Conservation (phyloP, 2,113 vertebrate species). For the Monarcha castaneiventris region DNA sequence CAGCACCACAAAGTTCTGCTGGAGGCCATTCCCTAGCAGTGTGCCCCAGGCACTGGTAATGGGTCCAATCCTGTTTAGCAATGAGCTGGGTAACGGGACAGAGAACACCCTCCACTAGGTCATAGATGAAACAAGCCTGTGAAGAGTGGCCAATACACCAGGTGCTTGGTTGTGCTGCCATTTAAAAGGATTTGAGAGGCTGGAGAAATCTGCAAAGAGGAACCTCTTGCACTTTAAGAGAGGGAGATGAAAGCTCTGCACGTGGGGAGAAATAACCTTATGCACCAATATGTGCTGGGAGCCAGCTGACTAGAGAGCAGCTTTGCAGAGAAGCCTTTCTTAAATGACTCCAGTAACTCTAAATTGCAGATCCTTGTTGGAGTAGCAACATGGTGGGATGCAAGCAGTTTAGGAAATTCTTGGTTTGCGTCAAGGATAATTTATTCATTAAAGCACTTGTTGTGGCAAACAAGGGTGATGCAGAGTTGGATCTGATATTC, state of each 20-base stretch:
- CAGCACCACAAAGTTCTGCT: not conserved
- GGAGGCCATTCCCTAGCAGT: not conserved
- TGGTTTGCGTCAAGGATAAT: not conserved
- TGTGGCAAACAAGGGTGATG: not conserved
- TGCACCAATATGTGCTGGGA: not conserved
- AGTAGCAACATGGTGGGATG: not conserved
- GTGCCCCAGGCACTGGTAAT: not conserved
- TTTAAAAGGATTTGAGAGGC: not conserved
- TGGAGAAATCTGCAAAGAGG: not conserved
- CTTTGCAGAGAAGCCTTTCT: not conserved
- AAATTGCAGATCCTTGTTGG: not conserved
- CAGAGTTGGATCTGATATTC: not conserved
- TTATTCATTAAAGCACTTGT: not conserved
- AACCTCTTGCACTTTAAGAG: not conserved
- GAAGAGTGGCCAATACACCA: not conserved
- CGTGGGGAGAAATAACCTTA: not conserved
- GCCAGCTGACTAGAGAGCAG: not conserved
- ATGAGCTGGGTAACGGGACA: not conserved
- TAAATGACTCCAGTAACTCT: not conserved
- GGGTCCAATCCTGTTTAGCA: not conserved
- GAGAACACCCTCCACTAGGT: not conserved
- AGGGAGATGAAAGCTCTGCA: not conserved
- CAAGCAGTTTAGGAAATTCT: not conserved
- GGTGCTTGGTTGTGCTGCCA: not conserved
- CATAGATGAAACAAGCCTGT: rapidly evolving